A percentile compares a stretch with the other conserved stretches of the same genome.
phyloP scores from a whole-genome alignment of 2,888 invertebrate species.

The Rhagonycha fulva region DNA sequence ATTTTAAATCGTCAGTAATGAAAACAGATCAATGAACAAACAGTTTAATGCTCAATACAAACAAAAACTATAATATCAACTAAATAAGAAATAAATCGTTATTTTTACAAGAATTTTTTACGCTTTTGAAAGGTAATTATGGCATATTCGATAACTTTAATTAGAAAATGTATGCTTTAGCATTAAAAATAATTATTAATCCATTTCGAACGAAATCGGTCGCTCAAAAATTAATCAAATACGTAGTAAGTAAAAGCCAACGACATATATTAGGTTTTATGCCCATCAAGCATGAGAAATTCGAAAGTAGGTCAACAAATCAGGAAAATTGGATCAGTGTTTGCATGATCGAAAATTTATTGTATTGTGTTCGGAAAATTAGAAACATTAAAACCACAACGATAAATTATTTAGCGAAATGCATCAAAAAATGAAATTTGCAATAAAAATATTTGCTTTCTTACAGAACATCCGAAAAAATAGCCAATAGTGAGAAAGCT shows the following conservation, averaged over 20 bases:
- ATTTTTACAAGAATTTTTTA: neutral
- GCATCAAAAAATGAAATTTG: neutral
- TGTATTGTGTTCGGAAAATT: neutral
- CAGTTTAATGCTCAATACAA: slow-evolving; percentile 1
- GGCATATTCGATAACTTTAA: neutral
- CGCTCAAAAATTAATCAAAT: neutral
- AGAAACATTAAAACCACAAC: neutral
- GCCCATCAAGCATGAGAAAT: too few species aligned
- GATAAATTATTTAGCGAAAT: neutral
- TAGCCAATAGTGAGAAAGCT: neutral
- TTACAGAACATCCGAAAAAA: neutral
- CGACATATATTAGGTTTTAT: too few species aligned
- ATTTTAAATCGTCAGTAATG: neutral
- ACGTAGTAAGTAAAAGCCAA: neutral
- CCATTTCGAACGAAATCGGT: neutral
- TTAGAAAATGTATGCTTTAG: neutral
- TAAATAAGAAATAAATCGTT: slow-evolving; percentile 1
- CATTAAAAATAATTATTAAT: neutral
- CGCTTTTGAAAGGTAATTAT: neutral
- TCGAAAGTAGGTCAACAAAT: too few species aligned
- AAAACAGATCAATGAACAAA: neutral
- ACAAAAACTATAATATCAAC: slow-evolving; percentile 1
- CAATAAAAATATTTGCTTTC: neutral
- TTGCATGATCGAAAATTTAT: neutral
- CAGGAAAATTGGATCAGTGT: too few species aligned